These are phyloP conservation scores for Myotis pilosus DNA, from an alignment of 2,797 vertebrate species.

Conservation along the genomic window DNA sequence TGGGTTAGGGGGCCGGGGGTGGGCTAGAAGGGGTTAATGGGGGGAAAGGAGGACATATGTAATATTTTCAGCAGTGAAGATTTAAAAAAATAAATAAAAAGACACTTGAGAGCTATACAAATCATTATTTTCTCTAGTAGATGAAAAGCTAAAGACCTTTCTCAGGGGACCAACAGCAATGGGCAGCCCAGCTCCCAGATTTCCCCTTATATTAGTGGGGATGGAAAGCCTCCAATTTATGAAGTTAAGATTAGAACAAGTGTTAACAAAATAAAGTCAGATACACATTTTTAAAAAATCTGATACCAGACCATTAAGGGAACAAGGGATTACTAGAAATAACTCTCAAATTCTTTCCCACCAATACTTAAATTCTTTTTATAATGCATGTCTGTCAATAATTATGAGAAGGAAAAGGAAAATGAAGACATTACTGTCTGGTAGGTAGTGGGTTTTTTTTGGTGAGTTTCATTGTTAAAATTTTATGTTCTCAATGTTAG, in stretches of 20 bases:
- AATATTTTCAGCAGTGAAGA: no score
- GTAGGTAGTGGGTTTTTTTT: neutral
- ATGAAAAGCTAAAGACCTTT: conserved; percentile 10
- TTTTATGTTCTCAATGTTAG: neutral
- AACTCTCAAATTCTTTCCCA: conserved; percentile 75
- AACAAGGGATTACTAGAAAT: conserved; percentile 74
- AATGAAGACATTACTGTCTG: neutral
- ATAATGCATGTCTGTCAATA: neutral
- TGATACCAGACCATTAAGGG: conserved; percentile 58
- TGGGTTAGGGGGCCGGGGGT: no score
- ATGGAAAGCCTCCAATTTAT: conserved; percentile 36
- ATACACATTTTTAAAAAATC: conserved; percentile 37
- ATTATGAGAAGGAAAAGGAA: conserved; percentile 27
- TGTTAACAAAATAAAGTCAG: conserved; percentile 67
- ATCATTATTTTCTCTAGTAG: conserved; percentile 27
- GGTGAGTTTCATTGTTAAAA: conserved; percentile 8
- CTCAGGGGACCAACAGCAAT: neutral
- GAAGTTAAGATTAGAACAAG: conserved; percentile 62
- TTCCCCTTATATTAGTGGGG: neutral
- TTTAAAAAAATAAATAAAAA: neutral
- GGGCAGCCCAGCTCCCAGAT: neutral
- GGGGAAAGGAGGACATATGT: no score
- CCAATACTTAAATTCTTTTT: conserved; percentile 51
- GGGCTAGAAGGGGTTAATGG: no score
- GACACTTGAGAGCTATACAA: neutral